Evolutionary conservation across 2,113 vertebrate species (phyloP).

Genomic region (Fukomys damarensis): DNA sequence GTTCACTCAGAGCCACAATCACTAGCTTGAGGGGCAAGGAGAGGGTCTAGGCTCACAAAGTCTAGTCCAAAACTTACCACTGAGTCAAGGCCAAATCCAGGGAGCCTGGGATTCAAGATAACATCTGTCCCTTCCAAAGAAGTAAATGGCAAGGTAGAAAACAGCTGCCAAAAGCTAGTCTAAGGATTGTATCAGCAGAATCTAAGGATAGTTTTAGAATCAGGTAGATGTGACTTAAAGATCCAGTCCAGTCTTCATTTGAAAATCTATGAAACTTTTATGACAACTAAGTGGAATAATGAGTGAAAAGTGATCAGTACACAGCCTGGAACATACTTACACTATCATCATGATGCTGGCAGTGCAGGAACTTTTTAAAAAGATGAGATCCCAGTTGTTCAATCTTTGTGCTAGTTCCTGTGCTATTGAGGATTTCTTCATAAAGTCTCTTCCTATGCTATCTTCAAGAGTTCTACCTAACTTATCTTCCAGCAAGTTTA

Average conservation of each 20-base stretch:
- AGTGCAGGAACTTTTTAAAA: too few species aligned
- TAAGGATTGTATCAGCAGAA: neutral
- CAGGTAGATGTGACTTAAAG: neutral
- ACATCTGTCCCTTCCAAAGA: neutral
- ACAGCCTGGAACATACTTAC: neutral
- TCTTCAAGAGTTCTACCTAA: too few species aligned
- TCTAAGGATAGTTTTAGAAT: neutral
- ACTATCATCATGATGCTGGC: neutral
- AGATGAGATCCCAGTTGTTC: too few species aligned
- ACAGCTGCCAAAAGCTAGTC: neutral
- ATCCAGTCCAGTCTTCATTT: constrained; percentile 8
- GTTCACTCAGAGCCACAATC: neutral
- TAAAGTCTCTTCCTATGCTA: too few species aligned
- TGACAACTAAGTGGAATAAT: neutral
- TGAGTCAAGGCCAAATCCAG: constrained; percentile 8
- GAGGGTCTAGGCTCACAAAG: neutral
- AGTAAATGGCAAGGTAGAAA: neutral
- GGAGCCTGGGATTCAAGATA: neutral
- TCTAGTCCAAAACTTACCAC: neutral
- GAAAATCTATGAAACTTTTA: neutral
- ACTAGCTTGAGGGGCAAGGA: neutral
- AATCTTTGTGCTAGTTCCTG: too few species aligned
- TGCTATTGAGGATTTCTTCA: too few species aligned
- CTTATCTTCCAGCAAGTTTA: too few species aligned
- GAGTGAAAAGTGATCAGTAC: neutral